Base-by-base conservation (phyloP, 2,888 invertebrate species). In the Rhaphigaster nebulosa region DNA sequence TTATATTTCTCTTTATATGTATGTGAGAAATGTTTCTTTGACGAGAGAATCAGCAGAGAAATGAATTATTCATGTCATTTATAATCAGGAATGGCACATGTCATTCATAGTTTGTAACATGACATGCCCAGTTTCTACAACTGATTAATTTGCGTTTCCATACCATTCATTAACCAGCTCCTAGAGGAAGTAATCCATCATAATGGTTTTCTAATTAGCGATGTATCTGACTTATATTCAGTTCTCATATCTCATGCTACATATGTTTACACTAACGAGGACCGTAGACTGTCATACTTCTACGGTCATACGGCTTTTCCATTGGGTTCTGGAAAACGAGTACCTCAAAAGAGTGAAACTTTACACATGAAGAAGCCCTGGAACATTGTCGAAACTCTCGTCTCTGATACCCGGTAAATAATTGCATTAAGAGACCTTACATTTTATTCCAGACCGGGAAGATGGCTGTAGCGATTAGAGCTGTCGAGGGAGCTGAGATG, bases 401-500 rank as follows among this genome's bases (percentile, higher is more conserved):
- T 13, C 29, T 65, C 34, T 34, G 18, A 10, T 20, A 38, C 20
- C 20, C 20, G 13, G 20, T 76, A 8, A 38, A 38, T 76, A 34
- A 76, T 76, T 76, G 34, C 34, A 38, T 38, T 23, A 23, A 38
- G 34, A 76, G 34, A 76, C 0, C 2, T 34, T 20, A 76, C 70
- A 76, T 76, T 76, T 76, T 76, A 34, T 13, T 15, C 65, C 3
- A 29, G 3, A 23, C 15, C 15, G 70, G 12, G 20, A 8, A 65
- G 65, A n/a, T 65, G 65, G 65, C 13, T 38, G 70, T 76, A 38
- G 70, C 38, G 70, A 76, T 76, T 76, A 76, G 70, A 23, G 29
- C 15, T 38, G 70, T 76, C 34, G 34, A 20, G 60, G n/a, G 29
- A 60, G 70, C 70, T 20, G 34, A 23, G 34, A 76, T 23, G 34